Base-by-base conservation (phyloP, 2,888 invertebrate genomes). In the Chrysolina haemoptera region DNA sequence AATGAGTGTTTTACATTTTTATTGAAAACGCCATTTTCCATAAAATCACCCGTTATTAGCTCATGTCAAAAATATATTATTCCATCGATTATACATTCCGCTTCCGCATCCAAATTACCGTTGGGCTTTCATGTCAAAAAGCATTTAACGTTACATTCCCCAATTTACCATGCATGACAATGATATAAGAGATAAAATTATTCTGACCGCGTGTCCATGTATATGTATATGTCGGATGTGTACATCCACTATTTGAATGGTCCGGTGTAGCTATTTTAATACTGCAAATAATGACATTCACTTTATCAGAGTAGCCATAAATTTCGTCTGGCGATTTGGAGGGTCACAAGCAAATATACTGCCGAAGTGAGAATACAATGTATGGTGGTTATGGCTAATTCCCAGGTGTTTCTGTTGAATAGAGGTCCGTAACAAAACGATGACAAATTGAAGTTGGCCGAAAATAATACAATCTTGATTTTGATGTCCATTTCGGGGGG, bases 151-250 rank as follows among this genome's bases (percentile, higher is more conserved):
- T 76, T 76, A 66, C 76, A 76, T 78, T 76, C 74, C 71, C 46
- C 68, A 75, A 76, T 76, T 78, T 76, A 74, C 74, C 48, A 41
- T 76, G 70, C 74, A 75, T 76, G 78, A 73, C 76, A 78, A 68
- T 78, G 76, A 76, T 78, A 74, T 73, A 74, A 76, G 76, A 76
- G 78, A 78, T 73, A 76, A 78, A 77, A 73, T 76, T 68, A 73
- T 66, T 64, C 20, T 69, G 59, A 75, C 75, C 75, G 68, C 73
- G 73, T 69, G 74, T 75, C 68, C 73, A 70, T 75, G 70, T 75
- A 71, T 68, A 70, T 74, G 70, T 75, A 71, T 68, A 71, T 74
- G 64, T 62, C 63, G 22, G 35, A 35, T 50, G 50, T 68, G 68
- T 74, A 68, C 41, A 71, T 64, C 64, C 65, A 68, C 59, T 71